phyloP scores from a whole-genome alignment of 2,888 invertebrate genomes.

The Drosophila infuscata region DNA sequence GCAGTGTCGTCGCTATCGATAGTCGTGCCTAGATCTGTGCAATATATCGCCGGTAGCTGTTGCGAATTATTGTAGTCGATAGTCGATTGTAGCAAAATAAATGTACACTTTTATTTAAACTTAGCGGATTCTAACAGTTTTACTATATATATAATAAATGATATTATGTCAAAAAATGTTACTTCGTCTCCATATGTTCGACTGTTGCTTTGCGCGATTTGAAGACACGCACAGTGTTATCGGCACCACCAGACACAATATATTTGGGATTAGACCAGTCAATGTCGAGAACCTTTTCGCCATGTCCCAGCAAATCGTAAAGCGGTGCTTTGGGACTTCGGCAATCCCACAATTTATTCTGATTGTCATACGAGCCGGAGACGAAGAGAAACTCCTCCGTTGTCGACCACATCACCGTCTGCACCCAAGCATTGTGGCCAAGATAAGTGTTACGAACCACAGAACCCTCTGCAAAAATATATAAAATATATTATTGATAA shows the following conservation, averaged over 20 bases:
- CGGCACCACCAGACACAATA: constrained; percentile 96
- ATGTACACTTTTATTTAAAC: constrained; percentile 52
- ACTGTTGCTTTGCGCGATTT: constrained; percentile 86
- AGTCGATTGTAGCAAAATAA: constrained; percentile 31
- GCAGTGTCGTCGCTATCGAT: constrained; percentile 57
- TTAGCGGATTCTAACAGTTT: constrained; percentile 39
- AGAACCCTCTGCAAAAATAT: constrained; percentile 89
- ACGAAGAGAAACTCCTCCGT: constrained; percentile 93
- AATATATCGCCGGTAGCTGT: constrained; percentile 47
- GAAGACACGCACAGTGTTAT: constrained; percentile 96
- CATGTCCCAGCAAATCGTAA: constrained; percentile 96
- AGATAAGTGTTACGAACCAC: constrained; percentile 95
- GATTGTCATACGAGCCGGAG: constrained; percentile 96
- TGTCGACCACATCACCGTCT: constrained; percentile 95
- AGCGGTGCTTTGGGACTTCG: constrained; percentile 96
- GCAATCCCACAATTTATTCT: constrained; percentile 98
- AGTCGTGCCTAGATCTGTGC: constrained; percentile 13
- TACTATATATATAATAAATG: constrained; percentile 40
- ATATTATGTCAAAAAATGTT: constrained; percentile 17
- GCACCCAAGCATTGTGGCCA: constrained; percentile 95
- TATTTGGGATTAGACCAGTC: constrained; percentile 96
- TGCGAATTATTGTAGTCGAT: constrained; percentile 17
- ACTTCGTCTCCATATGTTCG: constrained; percentile 59
- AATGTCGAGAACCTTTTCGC: constrained; percentile 96
- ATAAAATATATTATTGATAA: not conserved